Evolutionary conservation across 30 jellyfish, hydroid and myxozoan species (phyloP).

Genomic region (Cassiopea xamachana): DNA sequence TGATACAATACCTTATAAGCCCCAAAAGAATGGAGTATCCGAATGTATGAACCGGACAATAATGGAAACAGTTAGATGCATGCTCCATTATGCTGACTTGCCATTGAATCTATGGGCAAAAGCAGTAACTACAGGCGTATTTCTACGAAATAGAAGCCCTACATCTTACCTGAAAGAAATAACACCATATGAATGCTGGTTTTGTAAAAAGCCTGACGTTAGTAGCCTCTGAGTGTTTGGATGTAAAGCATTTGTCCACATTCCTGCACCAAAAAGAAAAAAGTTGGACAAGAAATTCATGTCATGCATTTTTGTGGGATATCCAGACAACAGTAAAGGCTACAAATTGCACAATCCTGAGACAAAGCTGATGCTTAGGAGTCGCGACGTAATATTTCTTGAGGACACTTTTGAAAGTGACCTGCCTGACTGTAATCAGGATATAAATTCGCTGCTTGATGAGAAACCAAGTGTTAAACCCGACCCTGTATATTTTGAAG

Average conservation of each 20-base stretch:
- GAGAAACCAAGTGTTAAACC: no score
- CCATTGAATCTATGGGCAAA: constrained; percentile 66
- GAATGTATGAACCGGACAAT: constrained; percentile 76
- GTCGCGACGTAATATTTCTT: constrained; percentile 32
- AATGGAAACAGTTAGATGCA: constrained; percentile 58
- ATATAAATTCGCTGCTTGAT: no score
- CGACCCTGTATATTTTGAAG: no score
- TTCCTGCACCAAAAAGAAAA: constrained; percentile 51
- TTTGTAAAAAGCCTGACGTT: constrained; percentile 40
- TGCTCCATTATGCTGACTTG: constrained; percentile 51
- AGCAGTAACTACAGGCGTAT: constrained; percentile 39
- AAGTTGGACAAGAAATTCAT: constrained; percentile 39
- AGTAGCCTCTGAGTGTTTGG: constrained; percentile 58
- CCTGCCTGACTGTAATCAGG: no score
- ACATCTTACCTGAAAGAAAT: constrained; percentile 42
- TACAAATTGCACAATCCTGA: constrained; percentile 55
- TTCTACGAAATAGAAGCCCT: constrained; percentile 44
- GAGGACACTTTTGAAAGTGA: not conserved
- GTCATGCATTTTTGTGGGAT: constrained; percentile 41
- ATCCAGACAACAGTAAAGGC: constrained; percentile 37
- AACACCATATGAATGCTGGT: constrained; percentile 68
- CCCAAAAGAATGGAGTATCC: constrained; percentile 66
- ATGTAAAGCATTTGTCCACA: constrained; percentile 61
- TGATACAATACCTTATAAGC: constrained; percentile 15
- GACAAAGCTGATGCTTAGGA: constrained; percentile 30